Conservation (phyloP, 2,888 invertebrate genomes). For the Drosophila kambysellisi region DNA sequence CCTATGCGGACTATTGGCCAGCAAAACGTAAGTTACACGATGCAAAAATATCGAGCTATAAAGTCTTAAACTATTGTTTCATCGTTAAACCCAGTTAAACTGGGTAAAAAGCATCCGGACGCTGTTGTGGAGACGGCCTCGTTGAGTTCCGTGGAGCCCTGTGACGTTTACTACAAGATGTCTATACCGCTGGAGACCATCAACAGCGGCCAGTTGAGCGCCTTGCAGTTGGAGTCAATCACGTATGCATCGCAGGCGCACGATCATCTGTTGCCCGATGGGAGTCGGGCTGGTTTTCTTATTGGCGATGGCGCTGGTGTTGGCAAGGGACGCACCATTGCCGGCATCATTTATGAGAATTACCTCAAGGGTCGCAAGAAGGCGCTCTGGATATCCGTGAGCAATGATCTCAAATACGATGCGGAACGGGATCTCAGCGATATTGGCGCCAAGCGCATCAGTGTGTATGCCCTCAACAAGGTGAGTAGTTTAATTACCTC, state of each 20-base stretch:
- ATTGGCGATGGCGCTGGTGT: slow-evolving; percentile 99
- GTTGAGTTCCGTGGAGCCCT: slow-evolving; percentile 97
- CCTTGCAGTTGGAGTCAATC: slow-evolving; percentile 98
- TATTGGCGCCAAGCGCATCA: slow-evolving; percentile 96
- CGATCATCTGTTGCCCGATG: slow-evolving; percentile 94
- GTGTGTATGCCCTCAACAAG: slow-evolving; percentile 96
- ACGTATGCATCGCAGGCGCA: slow-evolving; percentile 99
- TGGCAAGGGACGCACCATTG: slow-evolving; percentile 98
- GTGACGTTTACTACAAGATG: slow-evolving; percentile 94
- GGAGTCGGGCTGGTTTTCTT: slow-evolving; percentile 96
- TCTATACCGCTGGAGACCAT: slow-evolving; percentile 94
- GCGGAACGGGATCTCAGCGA: slow-evolving; percentile 98
- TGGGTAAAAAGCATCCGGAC: slow-evolving; percentile 98
- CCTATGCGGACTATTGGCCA: slow-evolving; percentile 99
- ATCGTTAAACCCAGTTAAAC: slow-evolving; percentile 88
- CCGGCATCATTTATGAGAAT: slow-evolving; percentile 99
- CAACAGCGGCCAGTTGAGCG: slow-evolving; percentile 94
- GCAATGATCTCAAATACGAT: slow-evolving; percentile 99
- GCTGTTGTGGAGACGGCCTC: slow-evolving; percentile 99
- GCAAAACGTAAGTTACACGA: slow-evolving; percentile 90
- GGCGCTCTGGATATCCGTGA: slow-evolving; percentile 99
- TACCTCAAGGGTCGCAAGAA: slow-evolving; percentile 96
- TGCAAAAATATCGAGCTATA: background rate
- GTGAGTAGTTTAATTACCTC: slow-evolving; percentile 83
- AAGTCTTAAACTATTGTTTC: background rate